These are phyloP conservation scores for Aepyceros melampus DNA, from an alignment of 2,113 vertebrate species.

Conservation along the genomic window DNA sequence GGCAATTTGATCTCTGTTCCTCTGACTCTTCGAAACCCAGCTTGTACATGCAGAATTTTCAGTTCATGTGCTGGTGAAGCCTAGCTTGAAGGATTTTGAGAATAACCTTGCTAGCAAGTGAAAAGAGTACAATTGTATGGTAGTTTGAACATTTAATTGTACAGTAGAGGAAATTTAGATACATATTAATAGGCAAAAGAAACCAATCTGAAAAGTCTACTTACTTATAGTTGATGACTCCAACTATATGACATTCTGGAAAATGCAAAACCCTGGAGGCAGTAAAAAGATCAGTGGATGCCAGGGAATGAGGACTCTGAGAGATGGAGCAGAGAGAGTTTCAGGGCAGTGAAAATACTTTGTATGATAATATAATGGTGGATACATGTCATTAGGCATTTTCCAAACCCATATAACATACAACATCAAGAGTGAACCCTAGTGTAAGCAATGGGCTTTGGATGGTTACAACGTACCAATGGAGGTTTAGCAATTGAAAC, in stretches of 20 bases:
- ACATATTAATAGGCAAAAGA: neutral
- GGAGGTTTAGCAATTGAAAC: neutral
- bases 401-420: neutral
- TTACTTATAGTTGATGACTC: neutral
- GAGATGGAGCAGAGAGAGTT: neutral
- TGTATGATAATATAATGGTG: neutral
- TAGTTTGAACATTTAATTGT: neutral
- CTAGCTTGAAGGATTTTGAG: neutral
- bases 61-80: neutral
- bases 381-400: neutral
- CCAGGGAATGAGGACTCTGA: too few species aligned
- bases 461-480: neutral
- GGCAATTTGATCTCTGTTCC: neutral
- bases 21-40: neutral
- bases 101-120: neutral
- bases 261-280: neutral
- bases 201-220: neutral
- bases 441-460: neutral
- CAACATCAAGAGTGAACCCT: neutral
- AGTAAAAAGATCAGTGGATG: neutral
- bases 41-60: neutral
- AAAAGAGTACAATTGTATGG: neutral
- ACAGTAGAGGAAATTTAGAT: neutral
- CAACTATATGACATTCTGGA: neutral
- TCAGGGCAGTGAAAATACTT: neutral